A percentile compares a stretch with the other conserved stretches of the same genome.
These are phyloP conservation scores for Spheniscus humboldti DNA, from an alignment of 2,797 vertebrate species.

Conservation along the genomic window DNA sequence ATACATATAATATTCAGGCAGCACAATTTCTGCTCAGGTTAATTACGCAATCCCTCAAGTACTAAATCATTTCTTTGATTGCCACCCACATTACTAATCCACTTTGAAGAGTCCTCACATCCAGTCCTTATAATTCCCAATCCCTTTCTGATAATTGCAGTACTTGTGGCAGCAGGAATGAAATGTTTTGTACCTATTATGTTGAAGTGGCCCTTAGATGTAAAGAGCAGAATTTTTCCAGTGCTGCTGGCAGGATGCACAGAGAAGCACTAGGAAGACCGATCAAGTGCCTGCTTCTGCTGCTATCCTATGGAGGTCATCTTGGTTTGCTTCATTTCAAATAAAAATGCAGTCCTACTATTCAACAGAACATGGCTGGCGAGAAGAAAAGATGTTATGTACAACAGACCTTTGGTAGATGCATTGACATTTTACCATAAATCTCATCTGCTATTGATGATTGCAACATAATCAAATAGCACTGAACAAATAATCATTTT, in stretches of 20 bases:
- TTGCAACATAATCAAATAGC: not conserved
- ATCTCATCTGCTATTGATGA: not conserved
- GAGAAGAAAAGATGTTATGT: not conserved
- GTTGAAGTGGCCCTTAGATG: not conserved
- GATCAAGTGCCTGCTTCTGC: not conserved
- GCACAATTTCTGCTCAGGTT: not conserved
- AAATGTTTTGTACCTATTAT: conserved; percentile 1
- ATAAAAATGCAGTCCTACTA: not conserved
- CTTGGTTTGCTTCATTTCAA: not conserved
- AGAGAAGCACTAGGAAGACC: not conserved
- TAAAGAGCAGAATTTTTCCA: not conserved
- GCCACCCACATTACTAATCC: not conserved
- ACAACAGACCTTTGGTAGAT: not conserved
- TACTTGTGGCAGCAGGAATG: not conserved
- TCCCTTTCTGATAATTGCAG: not conserved
- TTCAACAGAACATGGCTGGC: not conserved
- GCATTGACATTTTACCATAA: not conserved
- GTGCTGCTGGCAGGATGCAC: not conserved
- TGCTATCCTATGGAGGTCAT: not conserved
- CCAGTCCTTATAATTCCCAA: not conserved
- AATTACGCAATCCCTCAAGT: not conserved
- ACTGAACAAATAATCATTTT: not conserved
- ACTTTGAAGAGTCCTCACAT: not conserved
- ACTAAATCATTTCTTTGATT: not conserved
- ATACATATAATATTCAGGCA: not conserved